phyloP scores from a whole-genome alignment of 2,797 vertebrate genomes.

The Alosa sapidissima region DNA sequence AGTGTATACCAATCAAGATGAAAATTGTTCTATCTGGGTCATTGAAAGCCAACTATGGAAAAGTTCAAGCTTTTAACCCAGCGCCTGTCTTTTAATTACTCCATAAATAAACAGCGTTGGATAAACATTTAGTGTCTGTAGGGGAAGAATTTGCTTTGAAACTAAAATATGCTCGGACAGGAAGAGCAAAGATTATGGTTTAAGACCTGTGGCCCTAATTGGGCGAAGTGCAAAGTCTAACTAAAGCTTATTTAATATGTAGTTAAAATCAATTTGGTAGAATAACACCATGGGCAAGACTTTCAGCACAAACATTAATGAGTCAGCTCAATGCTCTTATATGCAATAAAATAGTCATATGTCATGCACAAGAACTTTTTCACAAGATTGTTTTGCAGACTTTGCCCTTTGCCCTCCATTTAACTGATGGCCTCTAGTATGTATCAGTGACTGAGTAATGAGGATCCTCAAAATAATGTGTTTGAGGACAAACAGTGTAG shows the following conservation, averaged over 20 bases:
- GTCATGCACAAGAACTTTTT: no score
- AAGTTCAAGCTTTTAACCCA: neutral
- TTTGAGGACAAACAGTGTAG: neutral
- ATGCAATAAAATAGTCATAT: no score
- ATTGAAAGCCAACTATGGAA: neutral
- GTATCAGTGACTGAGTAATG: neutral
- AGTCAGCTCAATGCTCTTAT: no score
- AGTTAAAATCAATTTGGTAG: no score
- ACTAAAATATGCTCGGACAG: neutral
- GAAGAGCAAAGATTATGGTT: neutral
- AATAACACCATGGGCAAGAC: no score
- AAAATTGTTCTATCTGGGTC: slow-evolving; percentile 1
- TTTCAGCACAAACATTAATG: no score
- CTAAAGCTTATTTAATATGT: no score
- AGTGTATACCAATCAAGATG: neutral
- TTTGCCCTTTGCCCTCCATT: no score
- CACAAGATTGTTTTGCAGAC: no score
- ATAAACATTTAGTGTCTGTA: neutral
- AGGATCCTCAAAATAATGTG: neutral
- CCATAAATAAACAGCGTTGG: neutral
- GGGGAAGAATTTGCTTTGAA: neutral
- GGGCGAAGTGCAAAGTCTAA: no score
- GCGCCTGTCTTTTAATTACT: neutral
- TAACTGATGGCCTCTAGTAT: neutral
- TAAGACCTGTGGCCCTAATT: no score